phyloP scores from a whole-genome alignment of 2,113 vertebrate species.

The Aythya baeri region DNA sequence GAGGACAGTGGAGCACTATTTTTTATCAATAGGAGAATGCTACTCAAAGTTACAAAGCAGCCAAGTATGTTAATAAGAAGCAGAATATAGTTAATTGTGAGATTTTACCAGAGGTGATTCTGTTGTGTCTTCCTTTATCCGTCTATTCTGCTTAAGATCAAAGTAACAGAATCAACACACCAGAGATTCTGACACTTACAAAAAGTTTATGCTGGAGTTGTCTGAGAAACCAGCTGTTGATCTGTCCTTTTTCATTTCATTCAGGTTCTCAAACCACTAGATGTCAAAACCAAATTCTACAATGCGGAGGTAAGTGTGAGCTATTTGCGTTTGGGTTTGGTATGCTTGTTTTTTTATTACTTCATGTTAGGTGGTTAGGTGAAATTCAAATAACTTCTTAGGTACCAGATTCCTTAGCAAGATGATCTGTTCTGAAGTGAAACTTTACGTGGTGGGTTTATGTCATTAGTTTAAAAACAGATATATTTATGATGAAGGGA shows the following conservation, averaged over 20 bases:
- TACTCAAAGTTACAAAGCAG: not conserved
- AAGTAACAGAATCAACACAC: not conserved
- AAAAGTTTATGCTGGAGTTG: constrained; percentile 25
- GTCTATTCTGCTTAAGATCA: not conserved
- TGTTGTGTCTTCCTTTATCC: not conserved
- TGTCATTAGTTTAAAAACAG: not conserved
- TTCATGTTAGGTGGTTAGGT: not conserved
- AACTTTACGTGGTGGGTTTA: not conserved
- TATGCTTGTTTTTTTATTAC: not conserved
- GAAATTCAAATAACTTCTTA: not conserved
- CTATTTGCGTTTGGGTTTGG: not conserved
- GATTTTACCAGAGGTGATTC: not conserved
- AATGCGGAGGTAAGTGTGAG: constrained; percentile 91
- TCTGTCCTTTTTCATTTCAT: constrained; percentile 80
- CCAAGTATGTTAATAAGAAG: not conserved
- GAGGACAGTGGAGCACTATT: not conserved
- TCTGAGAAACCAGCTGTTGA: constrained; percentile 70
- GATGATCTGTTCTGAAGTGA: not conserved
- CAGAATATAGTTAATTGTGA: not conserved
- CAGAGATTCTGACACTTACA: not conserved
- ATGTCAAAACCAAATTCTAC: constrained; percentile 99
- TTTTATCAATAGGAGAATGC: not conserved
- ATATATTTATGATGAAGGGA: not conserved
- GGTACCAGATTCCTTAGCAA: not conserved
- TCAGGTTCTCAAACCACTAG: constrained; percentile 97